Conservation (phyloP, 2,797 vertebrate genomes). For the Tragelaphus oryx region DNA sequence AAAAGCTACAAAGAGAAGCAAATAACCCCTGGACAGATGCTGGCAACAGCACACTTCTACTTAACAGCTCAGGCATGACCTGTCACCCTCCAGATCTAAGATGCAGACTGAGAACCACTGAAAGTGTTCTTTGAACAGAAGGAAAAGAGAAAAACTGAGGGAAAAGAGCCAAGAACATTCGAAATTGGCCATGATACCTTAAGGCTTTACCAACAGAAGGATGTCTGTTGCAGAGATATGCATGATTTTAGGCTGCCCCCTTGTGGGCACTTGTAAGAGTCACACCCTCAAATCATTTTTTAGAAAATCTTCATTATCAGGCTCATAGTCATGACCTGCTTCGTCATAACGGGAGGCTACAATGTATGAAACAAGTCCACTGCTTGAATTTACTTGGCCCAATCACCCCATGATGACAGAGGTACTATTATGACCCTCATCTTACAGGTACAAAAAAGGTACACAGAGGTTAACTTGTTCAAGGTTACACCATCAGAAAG, state of each 20-base stretch:
- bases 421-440: background rate
- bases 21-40: background rate
- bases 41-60: background rate
- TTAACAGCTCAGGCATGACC: background rate
- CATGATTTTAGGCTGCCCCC: constrained; percentile 43
- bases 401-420: background rate
- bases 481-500: background rate
- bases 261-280: constrained; percentile 7
- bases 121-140: background rate
- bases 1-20: constrained; percentile 16
- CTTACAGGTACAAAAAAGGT: background rate
- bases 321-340: background rate
- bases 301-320: background rate
- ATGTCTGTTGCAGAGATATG: background rate
- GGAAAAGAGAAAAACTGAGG: background rate
- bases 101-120: background rate
- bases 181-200: background rate
- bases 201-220: background rate
- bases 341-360: background rate
- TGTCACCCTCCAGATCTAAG: background rate
- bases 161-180: background rate
- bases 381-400: background rate
- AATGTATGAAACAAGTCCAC: background rate
- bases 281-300: background rate
- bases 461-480: background rate